These are phyloP conservation scores for Plestiodon gilberti DNA, from an alignment of 2,113 vertebrate species.

Conservation along the genomic window DNA sequence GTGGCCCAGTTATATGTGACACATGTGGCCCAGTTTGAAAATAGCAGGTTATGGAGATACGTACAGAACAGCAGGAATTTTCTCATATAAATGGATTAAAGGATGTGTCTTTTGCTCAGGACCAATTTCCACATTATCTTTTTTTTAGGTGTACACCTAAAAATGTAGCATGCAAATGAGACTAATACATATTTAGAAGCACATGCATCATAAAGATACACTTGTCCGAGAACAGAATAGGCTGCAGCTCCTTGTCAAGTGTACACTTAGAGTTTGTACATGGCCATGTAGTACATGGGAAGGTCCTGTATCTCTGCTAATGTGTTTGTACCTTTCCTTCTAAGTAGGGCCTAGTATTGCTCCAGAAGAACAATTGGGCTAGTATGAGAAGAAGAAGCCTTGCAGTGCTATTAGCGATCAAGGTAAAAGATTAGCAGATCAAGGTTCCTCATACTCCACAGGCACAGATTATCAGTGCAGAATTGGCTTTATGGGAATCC, in stretches of 20 bases:
- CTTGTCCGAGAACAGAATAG: background rate
- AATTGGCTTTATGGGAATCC: background rate
- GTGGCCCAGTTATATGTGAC: background rate
- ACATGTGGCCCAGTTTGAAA: background rate
- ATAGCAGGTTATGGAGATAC: background rate
- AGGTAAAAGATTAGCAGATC: background rate
- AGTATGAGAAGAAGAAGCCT: background rate
- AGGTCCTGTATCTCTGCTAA: background rate
- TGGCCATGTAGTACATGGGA: background rate
- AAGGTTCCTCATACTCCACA: background rate
- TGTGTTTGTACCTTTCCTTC: background rate
- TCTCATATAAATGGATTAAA: background rate
- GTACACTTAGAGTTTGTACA: background rate
- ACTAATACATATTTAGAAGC: background rate
- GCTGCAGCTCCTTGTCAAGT: background rate
- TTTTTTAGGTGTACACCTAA: too few relatives aligned
- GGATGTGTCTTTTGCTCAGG: background rate
- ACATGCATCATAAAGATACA: background rate
- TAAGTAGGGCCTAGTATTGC: too few relatives aligned
- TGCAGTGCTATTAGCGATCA: background rate
- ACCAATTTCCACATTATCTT: too few relatives aligned
- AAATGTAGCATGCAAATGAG: too few relatives aligned
- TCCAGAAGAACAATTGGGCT: background rate
- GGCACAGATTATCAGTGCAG: background rate
- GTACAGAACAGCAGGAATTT: background rate